Evolutionary conservation across 2,888 invertebrate species (phyloP).

Genomic region (Athrips mouffetella): DNA sequence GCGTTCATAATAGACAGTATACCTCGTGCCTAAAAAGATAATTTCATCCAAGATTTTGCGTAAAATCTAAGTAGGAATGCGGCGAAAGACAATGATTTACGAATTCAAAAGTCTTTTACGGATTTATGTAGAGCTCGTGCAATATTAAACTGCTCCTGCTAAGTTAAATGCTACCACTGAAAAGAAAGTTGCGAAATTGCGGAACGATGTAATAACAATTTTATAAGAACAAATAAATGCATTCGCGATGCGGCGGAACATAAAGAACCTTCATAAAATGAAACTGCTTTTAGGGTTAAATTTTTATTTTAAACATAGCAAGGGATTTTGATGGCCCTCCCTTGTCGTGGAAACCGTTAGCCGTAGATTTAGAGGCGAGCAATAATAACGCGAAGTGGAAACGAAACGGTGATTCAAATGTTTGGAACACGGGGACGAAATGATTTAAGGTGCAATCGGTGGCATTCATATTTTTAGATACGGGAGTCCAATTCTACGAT

Average conservation of each 20-base stretch:
- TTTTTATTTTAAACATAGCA: constrained; percentile 78
- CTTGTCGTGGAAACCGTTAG: constrained; percentile 61
- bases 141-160: constrained; percentile 44
- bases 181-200: constrained; percentile 44
- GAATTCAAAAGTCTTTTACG: constrained; percentile 23
- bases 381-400: constrained; percentile 46
- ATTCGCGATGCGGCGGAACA: constrained; percentile 46
- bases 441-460: constrained; percentile 1
- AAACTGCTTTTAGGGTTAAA: constrained; percentile 67
- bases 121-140: constrained; percentile 32
- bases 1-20: no score
- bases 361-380: constrained; percentile 65
- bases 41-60: constrained; percentile 15
- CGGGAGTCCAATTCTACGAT: neutral
- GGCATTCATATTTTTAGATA: neutral
- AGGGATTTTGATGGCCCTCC: constrained; percentile 73
- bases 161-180: constrained; percentile 36
- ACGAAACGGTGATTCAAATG: constrained; percentile 38
- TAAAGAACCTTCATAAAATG: constrained; percentile 63
- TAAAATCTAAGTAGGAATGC: constrained; percentile 14
- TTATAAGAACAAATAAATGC: constrained; percentile 64
- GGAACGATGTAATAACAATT: constrained; percentile 56
- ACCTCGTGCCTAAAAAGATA: no score
- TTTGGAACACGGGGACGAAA: constrained; percentile 11
- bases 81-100: constrained; percentile 10